Conservation (phyloP, 2,797 vertebrate species). For the Octomys mimax region DNA sequence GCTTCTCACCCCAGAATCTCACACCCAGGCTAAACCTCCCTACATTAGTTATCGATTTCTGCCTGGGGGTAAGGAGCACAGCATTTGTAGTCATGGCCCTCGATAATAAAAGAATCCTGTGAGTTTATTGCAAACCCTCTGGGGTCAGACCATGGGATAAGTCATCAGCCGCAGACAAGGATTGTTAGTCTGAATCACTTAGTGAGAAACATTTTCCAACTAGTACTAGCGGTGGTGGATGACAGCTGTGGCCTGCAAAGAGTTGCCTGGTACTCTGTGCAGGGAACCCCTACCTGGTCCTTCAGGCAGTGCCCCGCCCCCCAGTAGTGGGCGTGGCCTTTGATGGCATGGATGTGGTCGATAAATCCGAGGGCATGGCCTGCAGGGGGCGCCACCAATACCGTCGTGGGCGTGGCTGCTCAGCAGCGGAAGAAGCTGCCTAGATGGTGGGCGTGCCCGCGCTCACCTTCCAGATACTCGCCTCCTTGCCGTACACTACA, state of each 20-base stretch:
- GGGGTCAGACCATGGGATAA: not conserved
- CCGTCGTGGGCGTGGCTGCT: not conserved
- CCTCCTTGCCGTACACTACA: conserved; percentile 96
- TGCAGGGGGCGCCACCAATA: accelerated
- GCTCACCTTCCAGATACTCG: conserved; percentile 98
- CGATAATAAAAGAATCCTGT: not conserved
- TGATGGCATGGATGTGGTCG: not conserved
- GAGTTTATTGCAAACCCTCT: not conserved
- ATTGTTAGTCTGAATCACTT: not conserved
- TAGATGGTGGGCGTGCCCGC: not conserved
- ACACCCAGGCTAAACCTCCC: not conserved
- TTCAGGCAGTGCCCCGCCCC: not conserved
- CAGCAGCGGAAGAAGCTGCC: accelerated
- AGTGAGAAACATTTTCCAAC: accelerated
- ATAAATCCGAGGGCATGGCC: not conserved
- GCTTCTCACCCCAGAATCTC: not conserved
- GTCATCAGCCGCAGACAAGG: not conserved
- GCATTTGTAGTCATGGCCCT: not conserved
- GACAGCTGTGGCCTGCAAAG: not conserved
- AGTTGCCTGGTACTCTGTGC: not conserved
- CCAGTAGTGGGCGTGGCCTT: not conserved
- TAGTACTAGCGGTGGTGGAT: accelerated
- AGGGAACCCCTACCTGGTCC: no score
- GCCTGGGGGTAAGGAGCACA: not conserved
- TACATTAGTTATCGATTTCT: not conserved